These are phyloP conservation scores for Dimorphilus gyrociliatus DNA, from an alignment of 2,888 invertebrate species.

Conservation along the genomic window DNA sequence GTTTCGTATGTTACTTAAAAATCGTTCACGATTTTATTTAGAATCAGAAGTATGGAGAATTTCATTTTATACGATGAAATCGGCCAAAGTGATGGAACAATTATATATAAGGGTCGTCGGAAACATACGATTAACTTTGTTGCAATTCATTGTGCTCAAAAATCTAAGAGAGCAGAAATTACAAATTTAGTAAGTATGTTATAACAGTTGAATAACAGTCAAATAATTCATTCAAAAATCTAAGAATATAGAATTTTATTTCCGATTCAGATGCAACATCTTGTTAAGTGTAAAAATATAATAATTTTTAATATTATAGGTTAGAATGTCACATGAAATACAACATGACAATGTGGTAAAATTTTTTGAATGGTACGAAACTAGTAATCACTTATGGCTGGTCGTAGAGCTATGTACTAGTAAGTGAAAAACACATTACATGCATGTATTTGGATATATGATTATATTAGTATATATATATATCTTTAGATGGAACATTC, in stretches of 20 bases:
- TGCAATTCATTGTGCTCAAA: constrained; percentile 37
- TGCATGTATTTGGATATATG: not conserved
- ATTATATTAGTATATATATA: not conserved
- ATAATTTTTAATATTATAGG: constrained; percentile 15
- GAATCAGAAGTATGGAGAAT: too few species aligned
- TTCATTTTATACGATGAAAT: constrained; percentile 39
- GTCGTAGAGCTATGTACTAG: constrained; percentile 38
- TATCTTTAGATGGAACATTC: constrained; percentile 21
- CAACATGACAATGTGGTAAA: constrained; percentile 33
- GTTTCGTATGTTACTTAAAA: too few species aligned
- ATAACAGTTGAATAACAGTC: too few species aligned
- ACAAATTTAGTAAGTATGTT: constrained; percentile 33
- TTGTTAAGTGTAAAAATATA: too few species aligned
- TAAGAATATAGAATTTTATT: too few species aligned
- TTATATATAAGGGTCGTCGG: constrained; percentile 37
- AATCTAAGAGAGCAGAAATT: constrained; percentile 32
- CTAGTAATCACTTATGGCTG: constrained; percentile 38
- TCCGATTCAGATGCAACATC: too few species aligned
- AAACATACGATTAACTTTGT: constrained; percentile 38
- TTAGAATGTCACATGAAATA: constrained; percentile 37
- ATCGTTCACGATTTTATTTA: too few species aligned
- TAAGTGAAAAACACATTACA: constrained; percentile 5
- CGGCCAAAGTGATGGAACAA: constrained; percentile 27
- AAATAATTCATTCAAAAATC: too few species aligned
- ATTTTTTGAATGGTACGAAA: constrained; percentile 40